A percentile compares a stretch with the other conserved stretches of the same genome.
These are phyloP conservation scores for Lindbergichthys nudifrons DNA, from an alignment of 2,797 vertebrate species.

Conservation along the genomic window DNA sequence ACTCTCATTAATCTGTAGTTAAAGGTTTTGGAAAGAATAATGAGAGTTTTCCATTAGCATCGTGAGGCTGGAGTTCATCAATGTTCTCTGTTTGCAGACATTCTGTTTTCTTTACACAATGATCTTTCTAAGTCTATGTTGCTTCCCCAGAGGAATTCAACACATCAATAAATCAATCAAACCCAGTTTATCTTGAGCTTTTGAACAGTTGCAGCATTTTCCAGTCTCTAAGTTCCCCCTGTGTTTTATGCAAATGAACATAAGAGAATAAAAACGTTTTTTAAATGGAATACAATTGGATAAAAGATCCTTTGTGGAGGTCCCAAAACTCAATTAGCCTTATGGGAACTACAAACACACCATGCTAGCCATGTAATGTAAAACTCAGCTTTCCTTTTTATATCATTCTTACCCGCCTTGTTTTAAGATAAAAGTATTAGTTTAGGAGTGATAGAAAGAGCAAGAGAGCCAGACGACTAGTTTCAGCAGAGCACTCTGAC, in stretches of 20 bases:
- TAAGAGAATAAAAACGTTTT: constrained; percentile 28
- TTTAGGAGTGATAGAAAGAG: constrained; percentile 27
- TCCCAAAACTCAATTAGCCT: constrained; percentile 70
- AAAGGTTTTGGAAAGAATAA: constrained; percentile 12
- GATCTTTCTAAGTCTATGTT: background rate
- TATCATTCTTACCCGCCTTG: constrained; percentile 19
- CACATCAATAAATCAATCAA: constrained; percentile 33
- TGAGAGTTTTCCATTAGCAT: constrained; percentile 27
- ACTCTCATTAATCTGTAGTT: constrained; percentile 19
- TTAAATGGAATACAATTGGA: constrained; percentile 39
- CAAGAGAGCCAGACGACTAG: background rate
- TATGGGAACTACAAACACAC: constrained; percentile 49
- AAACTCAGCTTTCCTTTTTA: constrained; percentile 25
- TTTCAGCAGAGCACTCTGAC: constrained; percentile 14
- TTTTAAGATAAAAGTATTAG: constrained; percentile 48
- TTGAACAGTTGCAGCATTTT: constrained; percentile 6
- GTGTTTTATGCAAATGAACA: constrained; percentile 52
- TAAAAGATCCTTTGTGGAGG: constrained; percentile 55
- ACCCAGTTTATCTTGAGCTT: constrained; percentile 5
- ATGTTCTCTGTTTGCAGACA: background rate
- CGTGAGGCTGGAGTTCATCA: constrained; percentile 6
- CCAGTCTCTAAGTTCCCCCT: background rate
- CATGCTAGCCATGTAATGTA: constrained; percentile 31
- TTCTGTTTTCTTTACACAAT: background rate
- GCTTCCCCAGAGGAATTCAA: constrained; percentile 24